phyloP scores from a whole-genome alignment of 2,797 vertebrate genomes.

The Lerista edwardsae region DNA sequence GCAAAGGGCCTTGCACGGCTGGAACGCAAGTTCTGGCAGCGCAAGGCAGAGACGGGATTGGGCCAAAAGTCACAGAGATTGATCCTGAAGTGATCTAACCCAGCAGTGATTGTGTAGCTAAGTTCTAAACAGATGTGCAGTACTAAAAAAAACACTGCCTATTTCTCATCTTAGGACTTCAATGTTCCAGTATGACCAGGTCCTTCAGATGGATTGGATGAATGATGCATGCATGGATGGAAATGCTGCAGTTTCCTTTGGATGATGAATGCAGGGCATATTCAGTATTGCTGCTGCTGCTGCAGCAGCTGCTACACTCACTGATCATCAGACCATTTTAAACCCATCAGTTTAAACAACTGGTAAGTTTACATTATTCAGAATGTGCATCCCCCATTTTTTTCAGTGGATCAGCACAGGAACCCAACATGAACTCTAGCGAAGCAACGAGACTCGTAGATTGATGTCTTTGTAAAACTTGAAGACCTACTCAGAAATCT shows the following conservation, averaged over 20 bases:
- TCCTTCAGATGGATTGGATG: not conserved
- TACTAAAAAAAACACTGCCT: not conserved
- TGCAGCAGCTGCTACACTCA: not conserved
- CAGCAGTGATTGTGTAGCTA: not conserved
- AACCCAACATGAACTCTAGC: not conserved
- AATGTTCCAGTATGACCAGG: not conserved
- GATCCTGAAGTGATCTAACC: not conserved
- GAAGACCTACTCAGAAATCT: constrained; percentile 13
- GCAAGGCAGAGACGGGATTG: no score
- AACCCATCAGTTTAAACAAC: not conserved
- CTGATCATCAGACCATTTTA: not conserved
- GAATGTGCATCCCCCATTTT: not conserved
- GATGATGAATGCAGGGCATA: not conserved
- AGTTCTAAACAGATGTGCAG: not conserved
- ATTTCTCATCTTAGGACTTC: not conserved
- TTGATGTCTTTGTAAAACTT: not conserved
- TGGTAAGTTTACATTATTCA: not conserved
- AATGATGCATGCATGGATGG: not conserved
- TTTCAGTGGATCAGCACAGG: not conserved
- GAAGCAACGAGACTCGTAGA: not conserved
- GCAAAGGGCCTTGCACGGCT: no score
- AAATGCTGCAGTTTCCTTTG: not conserved
- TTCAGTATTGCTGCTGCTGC: not conserved
- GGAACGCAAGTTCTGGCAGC: no score
- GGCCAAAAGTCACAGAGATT: not conserved